phyloP scores from a whole-genome alignment of 1,140 invertebrate species.

The Brachionus plicatilis region DNA sequence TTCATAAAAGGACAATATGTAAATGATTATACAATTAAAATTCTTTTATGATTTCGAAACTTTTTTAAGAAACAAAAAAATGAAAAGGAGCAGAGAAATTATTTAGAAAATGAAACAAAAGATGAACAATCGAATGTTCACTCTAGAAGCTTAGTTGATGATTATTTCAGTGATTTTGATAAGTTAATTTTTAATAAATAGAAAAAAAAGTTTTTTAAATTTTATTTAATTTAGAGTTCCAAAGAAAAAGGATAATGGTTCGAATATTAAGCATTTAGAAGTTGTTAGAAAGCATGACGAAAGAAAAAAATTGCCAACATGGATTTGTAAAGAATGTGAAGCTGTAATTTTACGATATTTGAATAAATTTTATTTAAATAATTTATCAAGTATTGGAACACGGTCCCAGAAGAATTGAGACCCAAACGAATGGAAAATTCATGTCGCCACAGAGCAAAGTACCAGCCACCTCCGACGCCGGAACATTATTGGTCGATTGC shows the following conservation, averaged over 20 bases:
- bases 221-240: conserved; percentile 31
- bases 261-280: conserved; percentile 41
- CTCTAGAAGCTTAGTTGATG: background rate
- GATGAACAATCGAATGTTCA: background rate
- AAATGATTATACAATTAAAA: background rate
- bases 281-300: conserved; percentile 49
- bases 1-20: background rate
- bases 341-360: conserved; percentile 43
- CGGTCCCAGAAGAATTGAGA: background rate
- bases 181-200: background rate
- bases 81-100: background rate
- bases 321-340: conserved; percentile 47
- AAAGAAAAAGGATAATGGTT: background rate
- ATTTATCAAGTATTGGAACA: conserved; percentile 28
- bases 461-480: conserved; percentile 49
- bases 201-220: background rate
- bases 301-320: conserved; percentile 46
- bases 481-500: conserved; percentile 55
- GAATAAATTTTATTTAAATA: background rate
- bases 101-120: background rate
- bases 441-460: conserved; percentile 49
- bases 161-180: conserved; percentile 25
- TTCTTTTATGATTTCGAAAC: background rate
- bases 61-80: background rate
- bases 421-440: conserved; percentile 47